Evolutionary conservation across 2,888 invertebrate genomes (phyloP).

Genomic region (Stenotaenia linearis): DNA sequence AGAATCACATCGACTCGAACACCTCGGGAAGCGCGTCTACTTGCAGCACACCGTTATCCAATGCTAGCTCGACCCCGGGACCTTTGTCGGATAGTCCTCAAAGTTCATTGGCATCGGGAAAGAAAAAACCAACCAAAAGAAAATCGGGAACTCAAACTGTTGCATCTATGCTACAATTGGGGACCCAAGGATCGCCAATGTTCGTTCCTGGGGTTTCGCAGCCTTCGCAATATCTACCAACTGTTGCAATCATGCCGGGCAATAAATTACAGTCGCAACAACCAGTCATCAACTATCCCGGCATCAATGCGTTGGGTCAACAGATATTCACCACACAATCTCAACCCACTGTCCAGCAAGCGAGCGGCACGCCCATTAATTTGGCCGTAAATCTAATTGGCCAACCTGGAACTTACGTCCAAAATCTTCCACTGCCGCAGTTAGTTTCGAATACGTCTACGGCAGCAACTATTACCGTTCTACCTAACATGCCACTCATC

Average conservation of each 20-base stretch:
- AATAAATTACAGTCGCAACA: slow-evolving; percentile 53
- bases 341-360: slow-evolving; percentile 10
- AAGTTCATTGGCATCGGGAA: background rate
- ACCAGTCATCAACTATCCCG: slow-evolving; percentile 67
- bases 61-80: slow-evolving; percentile 39
- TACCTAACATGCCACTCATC: slow-evolving; percentile 37
- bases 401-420: slow-evolving; percentile 38
- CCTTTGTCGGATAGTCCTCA: slow-evolving; percentile 37
- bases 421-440: slow-evolving; percentile 40
- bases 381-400: slow-evolving; percentile 39
- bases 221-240: slow-evolving; percentile 37
- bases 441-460: slow-evolving; percentile 37
- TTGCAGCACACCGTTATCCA: slow-evolving; percentile 40
- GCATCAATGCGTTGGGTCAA: slow-evolving; percentile 30
- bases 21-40: slow-evolving; percentile 38
- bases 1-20: slow-evolving; percentile 37
- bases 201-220: slow-evolving; percentile 31
- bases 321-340: slow-evolving; percentile 31
- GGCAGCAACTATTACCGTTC: slow-evolving; percentile 36
- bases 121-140: slow-evolving; percentile 54
- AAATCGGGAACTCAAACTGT: slow-evolving; percentile 64
- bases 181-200: slow-evolving; percentile 38
- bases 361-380: slow-evolving; percentile 38
- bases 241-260: slow-evolving; percentile 60
- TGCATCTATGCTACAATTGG: slow-evolving; percentile 53